Percentiles rank a stretch among this genome's conserved stretches.
phyloP scores from a whole-genome alignment of 2,797 vertebrate genomes.

The Argyrosomus regius region DNA sequence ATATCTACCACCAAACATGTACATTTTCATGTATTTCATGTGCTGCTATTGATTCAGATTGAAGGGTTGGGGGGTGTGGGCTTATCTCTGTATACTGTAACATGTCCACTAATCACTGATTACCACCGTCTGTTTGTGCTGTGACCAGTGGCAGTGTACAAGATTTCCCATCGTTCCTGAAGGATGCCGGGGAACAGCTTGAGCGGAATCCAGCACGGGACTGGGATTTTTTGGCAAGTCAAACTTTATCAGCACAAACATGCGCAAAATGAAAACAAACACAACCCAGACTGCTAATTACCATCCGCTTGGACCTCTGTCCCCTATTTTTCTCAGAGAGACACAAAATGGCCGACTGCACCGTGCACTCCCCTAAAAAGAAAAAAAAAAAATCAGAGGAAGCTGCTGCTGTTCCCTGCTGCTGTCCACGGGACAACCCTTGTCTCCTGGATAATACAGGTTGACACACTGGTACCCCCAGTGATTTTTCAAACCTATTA shows the following conservation, averaged over 20 bases:
- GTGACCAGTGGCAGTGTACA: conserved; percentile 79
- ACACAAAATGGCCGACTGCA: conserved; percentile 80
- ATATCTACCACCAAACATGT: conserved; percentile 48
- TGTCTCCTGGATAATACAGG: conserved; percentile 77
- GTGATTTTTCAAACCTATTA: conserved; percentile 88
- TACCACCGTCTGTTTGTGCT: conserved; percentile 80
- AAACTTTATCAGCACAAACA: conserved; percentile 89
- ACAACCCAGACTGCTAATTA: conserved; percentile 88
- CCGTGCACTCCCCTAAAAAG: conserved; percentile 43
- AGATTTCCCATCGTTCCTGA: conserved; percentile 84
- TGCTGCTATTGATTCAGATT: conserved; percentile 63
- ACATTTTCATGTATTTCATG: conserved; percentile 49
- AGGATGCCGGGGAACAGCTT: conserved; percentile 85
- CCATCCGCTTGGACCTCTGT: conserved; percentile 84
- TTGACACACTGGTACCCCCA: conserved; percentile 76
- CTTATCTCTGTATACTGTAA: conserved; percentile 81
- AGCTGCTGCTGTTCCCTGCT: conserved; percentile 58
- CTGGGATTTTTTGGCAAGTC: conserved; percentile 87
- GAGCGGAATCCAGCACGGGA: conserved; percentile 83
- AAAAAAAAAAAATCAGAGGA: conserved; percentile 44
- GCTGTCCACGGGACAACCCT: conserved; percentile 71
- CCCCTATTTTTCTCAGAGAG: conserved; percentile 71
- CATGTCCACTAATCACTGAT: conserved; percentile 83
- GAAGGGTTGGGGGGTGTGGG: conserved; percentile 63
- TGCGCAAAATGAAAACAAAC: conserved; percentile 88